Evolutionary conservation across 2,888 invertebrate species (phyloP).

Genomic region (Choreutis nemorana): DNA sequence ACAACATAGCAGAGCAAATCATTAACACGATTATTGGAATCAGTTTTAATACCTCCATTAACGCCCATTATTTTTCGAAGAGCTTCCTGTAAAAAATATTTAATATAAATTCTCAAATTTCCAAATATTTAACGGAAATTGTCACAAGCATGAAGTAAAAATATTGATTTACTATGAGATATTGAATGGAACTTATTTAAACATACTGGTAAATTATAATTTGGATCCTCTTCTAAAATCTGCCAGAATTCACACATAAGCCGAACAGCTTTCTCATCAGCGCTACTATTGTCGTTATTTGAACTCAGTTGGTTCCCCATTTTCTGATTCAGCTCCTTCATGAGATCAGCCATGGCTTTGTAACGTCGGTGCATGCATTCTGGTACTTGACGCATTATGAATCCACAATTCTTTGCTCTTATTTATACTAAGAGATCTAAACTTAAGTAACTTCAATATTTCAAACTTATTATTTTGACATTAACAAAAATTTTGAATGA

Average conservation of each 20-base stretch:
- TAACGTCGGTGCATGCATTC: slow-evolving; percentile 38
- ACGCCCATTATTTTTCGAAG: no score
- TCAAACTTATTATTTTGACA: no score
- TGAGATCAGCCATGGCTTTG: slow-evolving; percentile 29
- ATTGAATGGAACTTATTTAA: no score
- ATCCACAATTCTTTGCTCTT: no score
- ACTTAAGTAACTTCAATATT: no score
- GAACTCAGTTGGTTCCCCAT: slow-evolving; percentile 9
- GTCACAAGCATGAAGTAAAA: no score
- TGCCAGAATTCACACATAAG: slow-evolving; percentile 51
- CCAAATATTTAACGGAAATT: not conserved
- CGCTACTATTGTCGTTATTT: slow-evolving; percentile 6
- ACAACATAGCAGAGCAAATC: no score
- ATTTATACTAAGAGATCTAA: no score
- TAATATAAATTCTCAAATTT: no score
- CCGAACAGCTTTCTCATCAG: slow-evolving; percentile 18
- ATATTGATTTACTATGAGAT: not conserved
- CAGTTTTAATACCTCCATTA: no score
- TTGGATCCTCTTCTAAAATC: slow-evolving; percentile 39
- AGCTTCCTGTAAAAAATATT: slow-evolving; percentile 1
- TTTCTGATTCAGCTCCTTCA: slow-evolving; percentile 23
- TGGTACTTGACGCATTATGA: slow-evolving; percentile 31
- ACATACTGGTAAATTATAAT: slow-evolving; percentile 31
- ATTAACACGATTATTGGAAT: no score
- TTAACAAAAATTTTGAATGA: no score